These are phyloP conservation scores for Acronicta alni DNA, from an alignment of 2,888 invertebrate species.

Conservation along the genomic window DNA sequence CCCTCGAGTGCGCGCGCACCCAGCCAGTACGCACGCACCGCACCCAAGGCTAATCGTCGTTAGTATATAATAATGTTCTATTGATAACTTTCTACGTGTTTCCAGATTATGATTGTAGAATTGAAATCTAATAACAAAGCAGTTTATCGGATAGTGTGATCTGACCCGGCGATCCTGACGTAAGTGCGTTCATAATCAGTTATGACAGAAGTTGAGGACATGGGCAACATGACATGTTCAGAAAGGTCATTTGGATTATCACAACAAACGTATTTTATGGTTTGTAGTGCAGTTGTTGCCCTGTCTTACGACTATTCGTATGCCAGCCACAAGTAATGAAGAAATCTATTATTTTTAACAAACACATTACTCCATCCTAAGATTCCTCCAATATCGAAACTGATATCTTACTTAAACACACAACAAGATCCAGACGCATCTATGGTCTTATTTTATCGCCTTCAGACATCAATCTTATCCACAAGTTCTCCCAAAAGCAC, in stretches of 20 bases:
- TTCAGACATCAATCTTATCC: too few species aligned
- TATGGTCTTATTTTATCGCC: too few species aligned
- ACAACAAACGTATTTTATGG: too few species aligned
- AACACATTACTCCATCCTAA: too few species aligned
- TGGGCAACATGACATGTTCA: slow-evolving; percentile 9
- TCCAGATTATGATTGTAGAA: slow-evolving; percentile 23
- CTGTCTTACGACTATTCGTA: neutral
- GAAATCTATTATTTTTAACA: too few species aligned
- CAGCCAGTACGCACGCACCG: slow-evolving; percentile 31
- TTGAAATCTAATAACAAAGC: slow-evolving; percentile 39
- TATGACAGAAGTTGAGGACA: slow-evolving; percentile 1
- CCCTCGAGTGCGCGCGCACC: slow-evolving; percentile 35
- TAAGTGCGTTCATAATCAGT: slow-evolving; percentile 29
- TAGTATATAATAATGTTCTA: slow-evolving; percentile 26
- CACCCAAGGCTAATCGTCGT: slow-evolving; percentile 37
- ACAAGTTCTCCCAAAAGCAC: too few species aligned
- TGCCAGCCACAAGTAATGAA: too few species aligned
- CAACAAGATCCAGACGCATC: too few species aligned
- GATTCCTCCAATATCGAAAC: too few species aligned
- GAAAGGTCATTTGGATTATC: too few species aligned
- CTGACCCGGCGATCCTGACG: slow-evolving; percentile 48
- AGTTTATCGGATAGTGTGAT: slow-evolving; percentile 37
- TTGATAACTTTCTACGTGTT: slow-evolving; percentile 53
- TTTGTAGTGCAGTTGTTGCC: neutral
- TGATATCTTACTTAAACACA: too few species aligned